A percentile compares a stretch with the other conserved stretches of the same genome.
These are phyloP conservation scores for Axis porcinus DNA, from an alignment of 2,113 vertebrate genomes.

Conservation along the genomic window DNA sequence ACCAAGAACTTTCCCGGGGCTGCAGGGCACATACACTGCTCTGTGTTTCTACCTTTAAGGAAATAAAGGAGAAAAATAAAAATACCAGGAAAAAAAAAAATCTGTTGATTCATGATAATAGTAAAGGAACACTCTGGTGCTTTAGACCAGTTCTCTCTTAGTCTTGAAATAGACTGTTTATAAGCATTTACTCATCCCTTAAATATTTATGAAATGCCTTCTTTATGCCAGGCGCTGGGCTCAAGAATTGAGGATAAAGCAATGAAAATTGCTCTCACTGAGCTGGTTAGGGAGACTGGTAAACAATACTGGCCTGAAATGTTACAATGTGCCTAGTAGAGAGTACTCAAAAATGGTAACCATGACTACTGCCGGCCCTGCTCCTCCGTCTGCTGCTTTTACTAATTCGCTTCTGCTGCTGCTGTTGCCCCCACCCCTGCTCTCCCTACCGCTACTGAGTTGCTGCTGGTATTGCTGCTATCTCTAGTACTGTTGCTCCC, in stretches of 20 bases:
- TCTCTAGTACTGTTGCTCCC: fast-evolving
- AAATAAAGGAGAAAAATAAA: neutral
- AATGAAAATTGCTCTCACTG: fast-evolving
- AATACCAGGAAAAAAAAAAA: neutral
- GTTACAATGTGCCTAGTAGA: fast-evolving
- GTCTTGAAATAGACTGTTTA: neutral
- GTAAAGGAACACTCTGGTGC: too few species aligned
- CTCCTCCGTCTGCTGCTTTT: fast-evolving
- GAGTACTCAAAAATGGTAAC: fast-evolving
- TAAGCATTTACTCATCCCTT: neutral
- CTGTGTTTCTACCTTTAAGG: neutral
- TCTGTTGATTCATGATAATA: neutral
- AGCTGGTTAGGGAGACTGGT: neutral
- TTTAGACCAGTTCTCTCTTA: neutral
- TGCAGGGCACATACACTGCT: neutral
- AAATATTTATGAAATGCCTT: neutral
- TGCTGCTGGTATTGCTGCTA: fast-evolving
- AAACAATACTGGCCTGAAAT: fast-evolving
- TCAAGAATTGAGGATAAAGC: fast-evolving
- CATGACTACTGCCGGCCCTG: fast-evolving
- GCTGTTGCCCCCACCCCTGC: fast-evolving
- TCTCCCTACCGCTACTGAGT: fast-evolving
- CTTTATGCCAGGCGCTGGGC: neutral
- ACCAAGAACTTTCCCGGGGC: neutral
- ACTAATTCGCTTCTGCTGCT: fast-evolving